Evolutionary conservation across 2,888 invertebrate species (phyloP).

Genomic region (Hydrotaea cyrtoneurina): DNA sequence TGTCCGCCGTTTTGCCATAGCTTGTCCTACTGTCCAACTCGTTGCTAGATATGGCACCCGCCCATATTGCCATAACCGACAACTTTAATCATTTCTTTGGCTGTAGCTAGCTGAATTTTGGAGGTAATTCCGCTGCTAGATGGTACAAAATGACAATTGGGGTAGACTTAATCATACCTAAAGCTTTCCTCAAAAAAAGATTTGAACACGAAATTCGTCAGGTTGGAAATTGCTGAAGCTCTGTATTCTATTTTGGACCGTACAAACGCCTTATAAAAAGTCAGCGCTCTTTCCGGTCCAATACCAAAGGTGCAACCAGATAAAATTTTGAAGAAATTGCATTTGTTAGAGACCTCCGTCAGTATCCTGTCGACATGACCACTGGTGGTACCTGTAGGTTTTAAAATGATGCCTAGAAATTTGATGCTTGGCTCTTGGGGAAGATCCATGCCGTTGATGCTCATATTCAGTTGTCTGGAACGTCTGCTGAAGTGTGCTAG

Average conservation of each 20-base stretch:
- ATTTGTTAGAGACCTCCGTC: neutral
- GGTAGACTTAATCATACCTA: no score
- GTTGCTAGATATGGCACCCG: no score
- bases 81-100: no score
- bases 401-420: neutral
- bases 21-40: no score
- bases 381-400: neutral
- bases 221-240: no score
- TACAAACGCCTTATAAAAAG: neutral
- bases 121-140: no score
- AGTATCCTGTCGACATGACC: neutral
- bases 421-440: neutral
- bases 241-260: conserved; percentile 30
- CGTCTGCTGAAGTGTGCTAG: conserved; percentile 11
- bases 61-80: no score
- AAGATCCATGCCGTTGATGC: neutral
- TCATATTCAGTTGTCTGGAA: neutral
- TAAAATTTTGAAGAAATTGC: neutral
- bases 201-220: no score
- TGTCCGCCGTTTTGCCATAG: no score
- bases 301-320: conserved; percentile 26
- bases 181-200: no score
- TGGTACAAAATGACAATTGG: no score
- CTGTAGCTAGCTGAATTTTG: no score
- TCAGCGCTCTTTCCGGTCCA: neutral